Conservation (phyloP, 2,113 vertebrate species). For the Zingel zingel region DNA sequence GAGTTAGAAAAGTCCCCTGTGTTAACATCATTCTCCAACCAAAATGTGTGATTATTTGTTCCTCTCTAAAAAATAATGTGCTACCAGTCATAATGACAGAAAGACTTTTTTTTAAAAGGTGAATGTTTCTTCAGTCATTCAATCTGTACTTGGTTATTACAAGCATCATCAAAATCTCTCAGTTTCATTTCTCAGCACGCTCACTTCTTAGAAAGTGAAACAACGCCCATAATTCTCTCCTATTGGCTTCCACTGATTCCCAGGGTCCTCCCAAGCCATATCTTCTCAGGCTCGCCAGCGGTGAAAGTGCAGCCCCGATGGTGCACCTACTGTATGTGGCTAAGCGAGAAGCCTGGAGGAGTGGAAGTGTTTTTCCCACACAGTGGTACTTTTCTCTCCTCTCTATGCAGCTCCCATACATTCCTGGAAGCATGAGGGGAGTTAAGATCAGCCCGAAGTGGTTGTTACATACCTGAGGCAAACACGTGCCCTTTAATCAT, state of each 20-base stretch:
- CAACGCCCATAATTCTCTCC: slow-evolving; percentile 11
- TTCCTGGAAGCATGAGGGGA: slow-evolving; percentile 66
- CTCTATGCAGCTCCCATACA: slow-evolving; percentile 68
- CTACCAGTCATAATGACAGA: not conserved
- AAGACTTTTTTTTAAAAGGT: not conserved
- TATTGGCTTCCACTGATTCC: slow-evolving; percentile 55
- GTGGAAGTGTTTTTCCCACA: slow-evolving; percentile 58
- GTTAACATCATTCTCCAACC: not conserved
- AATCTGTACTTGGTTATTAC: slow-evolving; percentile 5
- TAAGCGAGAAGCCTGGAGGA: slow-evolving; percentile 34
- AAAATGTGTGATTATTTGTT: not conserved
- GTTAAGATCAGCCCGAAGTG: slow-evolving; percentile 52
- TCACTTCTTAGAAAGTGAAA: slow-evolving; percentile 40
- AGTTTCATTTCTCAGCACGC: slow-evolving; percentile 43
- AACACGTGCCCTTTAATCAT: slow-evolving; percentile 74
- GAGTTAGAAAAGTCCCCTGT: not conserved
- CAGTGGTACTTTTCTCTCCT: slow-evolving; percentile 72
- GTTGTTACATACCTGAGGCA: slow-evolving; percentile 72
- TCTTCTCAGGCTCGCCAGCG: slow-evolving; percentile 44
- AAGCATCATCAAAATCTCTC: slow-evolving; percentile 6
- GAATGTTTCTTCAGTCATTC: slow-evolving; percentile 5
- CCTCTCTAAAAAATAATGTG: not conserved
- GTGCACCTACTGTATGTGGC: slow-evolving; percentile 57
- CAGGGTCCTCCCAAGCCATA: slow-evolving; percentile 43
- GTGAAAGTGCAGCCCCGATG: slow-evolving; percentile 54